Evolutionary conservation across 2,113 vertebrate genomes (phyloP), one percentile per base, ranked within the genome.

Genomic region (Dissostichus mawsoni): DNA sequence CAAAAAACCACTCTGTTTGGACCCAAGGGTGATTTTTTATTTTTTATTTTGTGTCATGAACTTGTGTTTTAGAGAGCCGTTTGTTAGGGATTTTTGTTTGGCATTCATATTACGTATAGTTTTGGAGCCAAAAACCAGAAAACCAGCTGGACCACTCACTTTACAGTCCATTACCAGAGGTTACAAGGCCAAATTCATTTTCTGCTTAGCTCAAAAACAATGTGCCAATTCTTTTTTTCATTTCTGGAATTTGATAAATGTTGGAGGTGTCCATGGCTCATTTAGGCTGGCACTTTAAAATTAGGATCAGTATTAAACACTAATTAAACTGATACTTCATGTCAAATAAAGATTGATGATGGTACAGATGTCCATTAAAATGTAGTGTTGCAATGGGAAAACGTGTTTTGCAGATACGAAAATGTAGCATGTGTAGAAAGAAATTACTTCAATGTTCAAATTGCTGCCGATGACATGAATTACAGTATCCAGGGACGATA

Each of bases 31-130:
- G 69, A 44, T 75, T 70, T 83, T 56, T 73, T 41, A 41, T 65
- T 82, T 69, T 64, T 1, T 36, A 72, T 85, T 65, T 78, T 57
- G 82, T 89, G 81, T 86, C 81, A 76, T 59, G 72, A 81, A 83
- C 75, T 81, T 71, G 55, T 77, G 69, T 85, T 91, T 86, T 65
- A 79, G 59, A 53, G 67, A 69, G 79, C 47, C 20, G 47, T 79
- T 89, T 88, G 77, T 85, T 57, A 18, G 50, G 57, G 76, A 69
- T 91, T 86, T 87, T 81, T 72, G 41, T 86, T 87, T 90, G 71
- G 80, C 82, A 84, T 73, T 70, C 52, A 76, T 52, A 84, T 76
- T 63, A 62, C 65, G 20, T 58, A 69, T 44, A 41, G 41, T 74
- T 69, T 45, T 13, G 29, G 2, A 80, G 87, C 80, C 85, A 91